Evolutionary conservation across 2,888 invertebrate species (phyloP).

Genomic region (Oegoconia quadripuncta): DNA sequence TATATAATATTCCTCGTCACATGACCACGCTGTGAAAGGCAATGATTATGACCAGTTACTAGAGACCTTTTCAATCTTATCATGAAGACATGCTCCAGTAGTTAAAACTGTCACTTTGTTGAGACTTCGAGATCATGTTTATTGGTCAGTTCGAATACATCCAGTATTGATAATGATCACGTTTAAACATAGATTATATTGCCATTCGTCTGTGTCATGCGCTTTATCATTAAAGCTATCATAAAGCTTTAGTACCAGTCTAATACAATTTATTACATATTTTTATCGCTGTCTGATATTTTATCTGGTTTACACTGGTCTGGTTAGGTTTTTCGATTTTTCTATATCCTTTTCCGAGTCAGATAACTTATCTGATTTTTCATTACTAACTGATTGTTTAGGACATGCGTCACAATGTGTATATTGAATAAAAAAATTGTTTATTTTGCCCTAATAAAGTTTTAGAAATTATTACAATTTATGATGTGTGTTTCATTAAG

Average conservation of each 20-base stretch:
- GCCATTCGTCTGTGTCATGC: neutral
- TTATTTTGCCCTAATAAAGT: no score
- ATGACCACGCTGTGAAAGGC: conserved; percentile 11
- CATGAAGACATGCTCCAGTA: neutral
- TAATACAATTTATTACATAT: neutral
- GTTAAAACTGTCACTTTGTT: neutral
- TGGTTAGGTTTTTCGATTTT: no score
- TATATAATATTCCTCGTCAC: conserved; percentile 2
- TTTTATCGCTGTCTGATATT: neutral
- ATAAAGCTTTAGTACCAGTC: neutral
- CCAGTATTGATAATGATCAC: neutral
- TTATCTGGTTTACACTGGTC: neutral
- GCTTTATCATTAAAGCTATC: conserved; percentile 1
- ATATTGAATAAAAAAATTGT: no score
- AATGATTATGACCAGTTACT: neutral
- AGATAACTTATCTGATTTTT: no score
- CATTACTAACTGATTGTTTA: no score
- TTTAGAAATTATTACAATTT: no score
- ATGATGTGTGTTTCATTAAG: no score
- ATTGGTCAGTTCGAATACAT: no score
- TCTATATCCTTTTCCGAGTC: no score
- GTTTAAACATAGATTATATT: neutral
- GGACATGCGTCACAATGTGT: no score
- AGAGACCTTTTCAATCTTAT: neutral
- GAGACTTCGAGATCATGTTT: neutral